Percentiles rank a stretch among this genome's conserved stretches.
phyloP scores from a whole-genome alignment of 2,888 invertebrate genomes.

The Thera britannica region DNA sequence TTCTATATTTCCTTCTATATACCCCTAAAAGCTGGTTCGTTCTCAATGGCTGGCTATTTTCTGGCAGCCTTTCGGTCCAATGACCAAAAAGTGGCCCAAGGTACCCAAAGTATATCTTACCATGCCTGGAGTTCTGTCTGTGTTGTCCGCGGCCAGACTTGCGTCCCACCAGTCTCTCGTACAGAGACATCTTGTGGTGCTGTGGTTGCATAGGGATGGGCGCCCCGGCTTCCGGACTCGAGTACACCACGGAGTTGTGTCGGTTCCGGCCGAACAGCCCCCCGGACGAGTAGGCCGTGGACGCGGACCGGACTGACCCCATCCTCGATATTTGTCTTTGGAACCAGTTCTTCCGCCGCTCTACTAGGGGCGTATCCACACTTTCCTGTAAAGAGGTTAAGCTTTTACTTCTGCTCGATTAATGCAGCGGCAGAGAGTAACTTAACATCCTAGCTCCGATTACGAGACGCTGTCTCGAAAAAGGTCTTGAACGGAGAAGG shows the following conservation, averaged over 20 bases:
- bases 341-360: conserved; percentile 94
- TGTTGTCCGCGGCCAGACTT: conserved; percentile 90
- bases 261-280: conserved; percentile 90
- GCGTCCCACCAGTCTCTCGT: conserved; percentile 92
- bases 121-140: conserved; percentile 86
- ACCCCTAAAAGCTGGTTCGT: not conserved
- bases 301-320: conserved; percentile 93
- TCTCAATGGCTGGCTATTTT: not conserved
- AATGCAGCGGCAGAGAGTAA: not conserved
- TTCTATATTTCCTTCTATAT: not conserved
- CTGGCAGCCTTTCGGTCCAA: not conserved
- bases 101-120: conserved; percentile 64
- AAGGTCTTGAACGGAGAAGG: not conserved
- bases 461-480: not conserved
- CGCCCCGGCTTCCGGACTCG: conserved; percentile 85
- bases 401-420: not conserved
- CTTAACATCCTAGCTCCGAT: not conserved
- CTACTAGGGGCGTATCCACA: conserved; percentile 94
- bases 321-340: conserved; percentile 93
- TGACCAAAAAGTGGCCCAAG: not conserved
- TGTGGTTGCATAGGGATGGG: conserved; percentile 59
- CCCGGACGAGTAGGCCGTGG: conserved; percentile 93
- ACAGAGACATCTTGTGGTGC: conserved; percentile 91
- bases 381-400: conserved; percentile 88
- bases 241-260: conserved; percentile 90